Percentiles rank a stretch among this genome's conserved stretches.
These are phyloP conservation scores for Tetraneura akinire DNA, from an alignment of 1,140 invertebrate genomes.

Conservation along the genomic window DNA sequence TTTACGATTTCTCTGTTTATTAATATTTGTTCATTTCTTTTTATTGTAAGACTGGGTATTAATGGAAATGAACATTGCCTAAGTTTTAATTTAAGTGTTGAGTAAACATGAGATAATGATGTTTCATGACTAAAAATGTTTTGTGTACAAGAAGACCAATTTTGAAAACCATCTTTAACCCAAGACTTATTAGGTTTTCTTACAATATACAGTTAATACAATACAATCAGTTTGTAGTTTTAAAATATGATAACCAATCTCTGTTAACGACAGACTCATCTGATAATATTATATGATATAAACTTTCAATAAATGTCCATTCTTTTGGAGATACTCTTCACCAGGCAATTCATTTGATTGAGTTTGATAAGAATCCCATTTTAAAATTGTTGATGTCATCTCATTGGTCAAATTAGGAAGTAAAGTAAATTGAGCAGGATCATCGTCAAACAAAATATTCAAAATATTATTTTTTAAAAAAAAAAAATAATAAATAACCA, in stretches of 20 bases:
- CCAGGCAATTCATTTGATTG: neutral
- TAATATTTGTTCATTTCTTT: neutral
- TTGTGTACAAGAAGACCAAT: neutral
- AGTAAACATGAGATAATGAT: neutral
- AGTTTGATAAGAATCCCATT: neutral
- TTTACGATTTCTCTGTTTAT: neutral
- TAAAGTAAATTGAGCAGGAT: neutral
- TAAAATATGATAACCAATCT: no score
- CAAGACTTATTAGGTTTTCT: neutral
- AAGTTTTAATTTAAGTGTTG: slow-evolving; percentile 5
- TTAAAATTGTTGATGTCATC: neutral
- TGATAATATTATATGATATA: no score
- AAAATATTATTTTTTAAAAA: neutral
- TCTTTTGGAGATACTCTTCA: neutral
- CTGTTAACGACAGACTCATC: no score
- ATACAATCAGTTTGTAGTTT: no score
- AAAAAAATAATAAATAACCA: no score
- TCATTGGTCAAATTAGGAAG: neutral
- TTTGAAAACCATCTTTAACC: no score
- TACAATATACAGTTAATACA: no score
- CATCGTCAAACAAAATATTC: neutral
- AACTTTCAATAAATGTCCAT: neutral
- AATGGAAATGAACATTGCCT: neutral
- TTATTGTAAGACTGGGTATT: neutral
- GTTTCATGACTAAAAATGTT: neutral